Percentiles rank a stretch among this genome's conserved stretches.
These are phyloP conservation scores for Notospermus geniculatus DNA, from an alignment of 1,140 invertebrate species.

Conservation along the genomic window DNA sequence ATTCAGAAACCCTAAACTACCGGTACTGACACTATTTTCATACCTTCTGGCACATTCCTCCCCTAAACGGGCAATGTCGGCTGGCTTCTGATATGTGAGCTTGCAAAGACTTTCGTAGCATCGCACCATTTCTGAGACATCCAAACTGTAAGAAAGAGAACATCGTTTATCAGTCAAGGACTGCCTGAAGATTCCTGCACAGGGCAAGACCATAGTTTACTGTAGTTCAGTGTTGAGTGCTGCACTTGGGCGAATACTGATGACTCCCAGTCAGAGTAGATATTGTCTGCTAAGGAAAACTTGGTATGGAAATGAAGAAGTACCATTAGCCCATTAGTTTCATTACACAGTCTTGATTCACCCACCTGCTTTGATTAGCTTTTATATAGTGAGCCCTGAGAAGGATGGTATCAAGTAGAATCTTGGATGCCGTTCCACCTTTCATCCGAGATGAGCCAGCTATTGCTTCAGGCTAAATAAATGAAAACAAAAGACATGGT, in stretches of 20 bases:
- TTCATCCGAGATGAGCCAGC: slow-evolving; percentile 55
- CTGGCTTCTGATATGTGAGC: slow-evolving; percentile 23
- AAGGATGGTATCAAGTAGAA: slow-evolving; percentile 46
- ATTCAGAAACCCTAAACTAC: too few relatives aligned
- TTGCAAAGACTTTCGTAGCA: slow-evolving; percentile 28
- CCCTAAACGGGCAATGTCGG: slow-evolving; percentile 20
- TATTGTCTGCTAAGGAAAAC: too few relatives aligned
- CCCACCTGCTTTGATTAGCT: neutral
- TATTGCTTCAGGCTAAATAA: slow-evolving; percentile 48
- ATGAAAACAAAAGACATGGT: too few relatives aligned
- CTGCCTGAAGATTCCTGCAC: too few relatives aligned
- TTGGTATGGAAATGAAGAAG: too few relatives aligned
- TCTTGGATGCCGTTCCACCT: slow-evolving; percentile 49
- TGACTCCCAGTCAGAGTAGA: too few relatives aligned
- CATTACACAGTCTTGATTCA: too few relatives aligned
- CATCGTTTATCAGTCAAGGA: too few relatives aligned
- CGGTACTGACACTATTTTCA: slow-evolving; percentile 1
- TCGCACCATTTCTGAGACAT: slow-evolving; percentile 17
- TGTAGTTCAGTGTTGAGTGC: too few relatives aligned
- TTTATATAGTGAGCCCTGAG: slow-evolving; percentile 15
- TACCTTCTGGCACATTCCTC: slow-evolving; percentile 30
- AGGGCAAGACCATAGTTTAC: too few relatives aligned
- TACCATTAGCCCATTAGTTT: too few relatives aligned
- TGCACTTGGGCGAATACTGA: too few relatives aligned
- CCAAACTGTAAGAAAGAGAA: slow-evolving; percentile 8